Evolutionary conservation across 2,797 vertebrate species (phyloP).

Genomic region (Scolopax bukidnonensis): DNA sequence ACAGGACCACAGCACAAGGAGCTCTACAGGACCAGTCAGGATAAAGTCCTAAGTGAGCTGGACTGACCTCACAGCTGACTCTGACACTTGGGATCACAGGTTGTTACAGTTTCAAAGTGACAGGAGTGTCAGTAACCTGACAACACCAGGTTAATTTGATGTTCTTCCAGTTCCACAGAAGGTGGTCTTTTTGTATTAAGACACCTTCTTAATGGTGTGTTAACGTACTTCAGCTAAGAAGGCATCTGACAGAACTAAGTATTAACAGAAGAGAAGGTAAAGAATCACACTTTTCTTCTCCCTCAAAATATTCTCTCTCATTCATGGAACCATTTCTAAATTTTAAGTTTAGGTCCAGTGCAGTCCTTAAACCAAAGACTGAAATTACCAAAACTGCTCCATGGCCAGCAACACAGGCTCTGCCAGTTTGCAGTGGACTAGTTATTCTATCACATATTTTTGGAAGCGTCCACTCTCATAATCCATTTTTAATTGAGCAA

Average conservation of each 20-base stretch:
- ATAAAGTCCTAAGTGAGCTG: background rate
- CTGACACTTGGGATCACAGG: background rate
- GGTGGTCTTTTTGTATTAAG: background rate
- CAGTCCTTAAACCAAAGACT: background rate
- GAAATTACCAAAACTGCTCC: background rate
- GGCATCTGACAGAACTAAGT: background rate
- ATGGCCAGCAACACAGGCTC: background rate
- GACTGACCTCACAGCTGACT: background rate
- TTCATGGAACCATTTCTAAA: background rate
- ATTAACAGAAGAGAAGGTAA: background rate
- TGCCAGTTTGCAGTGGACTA: background rate
- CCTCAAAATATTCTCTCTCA: background rate
- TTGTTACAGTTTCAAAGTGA: too few relatives aligned
- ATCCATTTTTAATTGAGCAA: background rate
- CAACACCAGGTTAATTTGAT: rapidly evolving
- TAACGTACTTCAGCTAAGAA: background rate
- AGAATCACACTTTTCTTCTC: background rate
- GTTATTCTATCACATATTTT: background rate
- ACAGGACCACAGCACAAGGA: background rate
- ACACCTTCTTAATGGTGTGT: too few relatives aligned
- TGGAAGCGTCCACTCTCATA: background rate
- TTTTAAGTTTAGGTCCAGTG: background rate
- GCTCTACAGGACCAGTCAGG: background rate
- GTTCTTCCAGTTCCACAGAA: background rate
- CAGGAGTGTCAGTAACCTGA: too few relatives aligned